phyloP scores from a whole-genome alignment of 2,888 invertebrate genomes.

The Macrosiphum euphorbiae region DNA sequence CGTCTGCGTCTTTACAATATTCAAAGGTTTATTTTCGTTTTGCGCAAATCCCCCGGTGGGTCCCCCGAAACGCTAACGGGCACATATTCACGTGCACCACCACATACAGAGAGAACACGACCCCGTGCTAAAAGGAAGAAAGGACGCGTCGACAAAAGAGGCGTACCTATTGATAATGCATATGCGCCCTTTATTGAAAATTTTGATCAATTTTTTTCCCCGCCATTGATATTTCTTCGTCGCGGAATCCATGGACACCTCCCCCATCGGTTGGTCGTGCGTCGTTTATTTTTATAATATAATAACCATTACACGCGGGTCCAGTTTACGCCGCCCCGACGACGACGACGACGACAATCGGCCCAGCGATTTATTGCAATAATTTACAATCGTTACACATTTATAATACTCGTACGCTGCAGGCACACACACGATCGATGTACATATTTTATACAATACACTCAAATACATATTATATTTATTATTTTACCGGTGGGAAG shows the following conservation, averaged over 20 bases:
- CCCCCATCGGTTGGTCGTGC: not conserved
- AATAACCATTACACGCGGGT: not conserved
- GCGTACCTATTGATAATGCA: not conserved
- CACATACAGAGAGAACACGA: not conserved
- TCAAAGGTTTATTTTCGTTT: not conserved
- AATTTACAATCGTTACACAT: constrained; percentile 52
- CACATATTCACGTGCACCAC: not conserved
- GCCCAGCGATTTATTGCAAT: constrained; percentile 51
- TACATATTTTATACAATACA: not conserved
- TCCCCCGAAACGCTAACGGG: not conserved
- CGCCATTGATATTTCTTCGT: not conserved
- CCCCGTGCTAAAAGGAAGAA: not conserved
- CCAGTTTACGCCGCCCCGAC: not conserved
- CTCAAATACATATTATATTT: not conserved
- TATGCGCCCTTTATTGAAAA: constrained; percentile 25
- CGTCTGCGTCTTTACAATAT: not conserved
- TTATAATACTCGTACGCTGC: not conserved
- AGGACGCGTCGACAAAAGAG: not conserved
- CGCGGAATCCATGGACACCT: not conserved
- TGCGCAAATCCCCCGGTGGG: not conserved
- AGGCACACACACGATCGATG: not conserved
- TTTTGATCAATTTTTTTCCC: constrained; percentile 20
- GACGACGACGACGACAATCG: not conserved
- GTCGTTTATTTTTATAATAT: not conserved
- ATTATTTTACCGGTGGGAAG: not conserved